These are phyloP conservation scores for Ibidorhyncha struthersii DNA, from an alignment of 2,113 vertebrate species.

Conservation along the genomic window DNA sequence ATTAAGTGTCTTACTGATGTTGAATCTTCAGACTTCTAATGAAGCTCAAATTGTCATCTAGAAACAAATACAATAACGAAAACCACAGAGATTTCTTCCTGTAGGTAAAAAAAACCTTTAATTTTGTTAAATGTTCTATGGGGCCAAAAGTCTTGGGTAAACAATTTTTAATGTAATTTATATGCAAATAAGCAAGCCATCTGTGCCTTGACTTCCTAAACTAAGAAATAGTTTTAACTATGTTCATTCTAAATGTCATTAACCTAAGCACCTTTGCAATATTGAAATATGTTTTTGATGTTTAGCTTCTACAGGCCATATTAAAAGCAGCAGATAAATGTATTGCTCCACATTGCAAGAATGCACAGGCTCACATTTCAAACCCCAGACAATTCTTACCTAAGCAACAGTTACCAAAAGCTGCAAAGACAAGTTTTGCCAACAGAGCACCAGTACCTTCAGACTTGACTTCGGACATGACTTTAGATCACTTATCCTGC, in stretches of 20 bases:
- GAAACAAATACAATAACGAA: not conserved
- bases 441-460: not conserved
- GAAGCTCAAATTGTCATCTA: not conserved
- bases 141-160: not conserved
- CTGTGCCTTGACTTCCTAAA: not conserved
- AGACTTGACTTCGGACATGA: not conserved
- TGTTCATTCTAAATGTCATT: not conserved
- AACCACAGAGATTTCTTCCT: not conserved
- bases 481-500: not conserved
- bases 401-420: not conserved
- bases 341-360: not conserved
- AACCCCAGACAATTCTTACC: not conserved
- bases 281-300: not conserved
- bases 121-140: not conserved
- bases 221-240: not conserved
- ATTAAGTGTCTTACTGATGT: not conserved
- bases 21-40: not conserved
- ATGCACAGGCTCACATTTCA: not conserved
- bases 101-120: not conserved
- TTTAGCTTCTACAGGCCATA: not conserved
- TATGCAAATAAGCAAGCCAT: slow-evolving; percentile 6
- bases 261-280: not conserved
- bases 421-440: not conserved
- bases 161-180: slow-evolving; percentile 13
- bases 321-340: not conserved